Conservation (phyloP, 2,888 invertebrate genomes). For the Nebria brevicollis region DNA sequence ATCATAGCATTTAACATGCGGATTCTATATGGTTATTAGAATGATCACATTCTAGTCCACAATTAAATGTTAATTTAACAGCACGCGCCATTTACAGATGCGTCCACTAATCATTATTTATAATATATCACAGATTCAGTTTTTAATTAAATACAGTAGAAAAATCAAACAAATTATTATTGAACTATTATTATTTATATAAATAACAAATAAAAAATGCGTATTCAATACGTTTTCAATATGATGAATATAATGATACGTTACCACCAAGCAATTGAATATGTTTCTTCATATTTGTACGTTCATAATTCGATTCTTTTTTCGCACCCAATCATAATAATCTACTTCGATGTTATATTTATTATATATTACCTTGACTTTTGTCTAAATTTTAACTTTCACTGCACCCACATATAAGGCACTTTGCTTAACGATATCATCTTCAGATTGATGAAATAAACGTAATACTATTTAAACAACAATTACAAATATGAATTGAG, state of each 20-base stretch:
- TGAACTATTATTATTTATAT: neutral
- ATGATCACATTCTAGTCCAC: slow-evolving; percentile 36
- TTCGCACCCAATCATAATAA: slow-evolving; percentile 3
- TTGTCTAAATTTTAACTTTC: slow-evolving; percentile 13
- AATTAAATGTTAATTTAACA: slow-evolving; percentile 38
- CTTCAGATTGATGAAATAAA: neutral
- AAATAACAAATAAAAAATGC: neutral
- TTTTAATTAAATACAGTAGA: neutral
- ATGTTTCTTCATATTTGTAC: slow-evolving; percentile 11
- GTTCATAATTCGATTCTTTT: neutral
- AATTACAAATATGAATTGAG: neutral
- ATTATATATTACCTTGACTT: slow-evolving; percentile 11
- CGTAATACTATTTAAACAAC: neutral
- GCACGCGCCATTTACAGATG: slow-evolving; percentile 36
- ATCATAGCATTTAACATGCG: slow-evolving; percentile 31
- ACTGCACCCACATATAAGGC: slow-evolving; percentile 7
- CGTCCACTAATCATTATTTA: neutral
- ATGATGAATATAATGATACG: neutral
- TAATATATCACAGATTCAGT: too few species aligned
- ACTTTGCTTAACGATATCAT: neutral
- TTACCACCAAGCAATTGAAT: slow-evolving; percentile 3
- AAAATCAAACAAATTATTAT: neutral
- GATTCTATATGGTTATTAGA: slow-evolving; percentile 19
- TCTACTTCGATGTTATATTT: slow-evolving; percentile 10
- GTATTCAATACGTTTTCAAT: neutral